Evolutionary conservation across 1,140 invertebrate species (phyloP).

Genomic region (Philotrypesis tridentata): DNA sequence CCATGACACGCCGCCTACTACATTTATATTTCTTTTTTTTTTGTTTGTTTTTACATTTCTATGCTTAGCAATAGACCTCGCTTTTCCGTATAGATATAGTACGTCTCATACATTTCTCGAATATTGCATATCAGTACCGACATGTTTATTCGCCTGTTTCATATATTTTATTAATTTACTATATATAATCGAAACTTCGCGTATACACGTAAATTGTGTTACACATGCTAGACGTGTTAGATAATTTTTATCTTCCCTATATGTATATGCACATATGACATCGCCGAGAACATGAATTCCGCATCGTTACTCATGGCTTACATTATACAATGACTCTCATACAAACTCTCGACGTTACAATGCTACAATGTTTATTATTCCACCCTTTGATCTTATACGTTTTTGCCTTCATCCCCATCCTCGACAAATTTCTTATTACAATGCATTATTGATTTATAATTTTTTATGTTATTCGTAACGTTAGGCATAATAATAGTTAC

Average conservation of each 20-base stretch:
- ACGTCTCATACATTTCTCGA: slow-evolving; percentile 53
- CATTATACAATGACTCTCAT: slow-evolving; percentile 45
- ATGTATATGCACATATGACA: slow-evolving; percentile 58
- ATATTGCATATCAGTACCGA: slow-evolving; percentile 49
- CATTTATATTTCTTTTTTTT: slow-evolving; percentile 51
- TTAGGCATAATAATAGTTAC: slow-evolving; percentile 68
- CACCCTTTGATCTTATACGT: slow-evolving; percentile 1
- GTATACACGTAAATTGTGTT: slow-evolving; percentile 31
- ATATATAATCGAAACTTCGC: slow-evolving; percentile 52
- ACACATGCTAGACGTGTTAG: slow-evolving; percentile 24
- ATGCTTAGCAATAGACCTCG: slow-evolving; percentile 55
- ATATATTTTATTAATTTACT: slow-evolving; percentile 47
- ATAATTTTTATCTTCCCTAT: slow-evolving; percentile 30
- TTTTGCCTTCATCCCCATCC: background rate
- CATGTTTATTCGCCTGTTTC: slow-evolving; percentile 47
- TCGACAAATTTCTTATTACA: slow-evolving; percentile 51
- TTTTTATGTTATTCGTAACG: slow-evolving; percentile 61
- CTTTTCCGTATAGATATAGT: background rate
- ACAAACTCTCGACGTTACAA: slow-evolving; percentile 61
- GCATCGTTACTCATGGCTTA: slow-evolving; percentile 22
- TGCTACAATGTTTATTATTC: slow-evolving; percentile 9
- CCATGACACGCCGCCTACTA: slow-evolving; percentile 54
- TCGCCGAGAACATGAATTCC: slow-evolving; percentile 60
- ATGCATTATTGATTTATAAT: slow-evolving; percentile 61
- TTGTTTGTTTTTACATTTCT: slow-evolving; percentile 59